Base-by-base conservation (phyloP, 2,888 invertebrate species). In the Melipona bicolor region DNA sequence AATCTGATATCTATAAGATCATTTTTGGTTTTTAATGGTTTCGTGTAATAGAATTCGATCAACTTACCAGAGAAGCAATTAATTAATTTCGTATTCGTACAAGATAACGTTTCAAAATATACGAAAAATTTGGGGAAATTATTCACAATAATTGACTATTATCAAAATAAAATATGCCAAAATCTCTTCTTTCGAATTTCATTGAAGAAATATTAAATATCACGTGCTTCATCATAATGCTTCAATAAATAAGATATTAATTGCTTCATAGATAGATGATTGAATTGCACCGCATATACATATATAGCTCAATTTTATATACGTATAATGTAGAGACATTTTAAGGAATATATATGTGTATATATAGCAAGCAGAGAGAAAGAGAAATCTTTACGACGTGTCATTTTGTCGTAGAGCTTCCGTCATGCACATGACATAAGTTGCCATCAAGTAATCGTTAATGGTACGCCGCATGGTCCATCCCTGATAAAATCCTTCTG, bases 371-470 rank as follows among this genome's bases (percentile, higher is more conserved):
- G 56, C 21, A 5, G 5, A n/a, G n/a, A n/a, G 2, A 56, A 21
- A 56, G 0, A 13, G 56, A 56, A 13, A 56, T 15, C 24, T 59
- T 17, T 70, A 79, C 4, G 59, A 50, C 15, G 1, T n/a, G 43
- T 9, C 27, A 32, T 70, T 52, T 71, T 84, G 86, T 49, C 89
- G 84, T 3, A 92, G 72, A 19, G 91, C 92, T 84, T 92, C 91
- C 0, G 91, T 87, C 78, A 91, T 91, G 32, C 91, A 77, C 65
- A 92, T 85, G 24, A 90, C 71, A 67, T 92, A 88, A 21, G 81
- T 85, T 43, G 91, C 80, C 90, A 92, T 92, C 84, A 89, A 83
- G 81, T 93, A 93, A 88, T 93, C 90, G 61, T 91, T 91, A 27
- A 93, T 87, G 5, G 87, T 82, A 32, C 89, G 81, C 9, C 72